Conservation (phyloP, 2,113 vertebrate species). For the Triplophysa dalaica region DNA sequence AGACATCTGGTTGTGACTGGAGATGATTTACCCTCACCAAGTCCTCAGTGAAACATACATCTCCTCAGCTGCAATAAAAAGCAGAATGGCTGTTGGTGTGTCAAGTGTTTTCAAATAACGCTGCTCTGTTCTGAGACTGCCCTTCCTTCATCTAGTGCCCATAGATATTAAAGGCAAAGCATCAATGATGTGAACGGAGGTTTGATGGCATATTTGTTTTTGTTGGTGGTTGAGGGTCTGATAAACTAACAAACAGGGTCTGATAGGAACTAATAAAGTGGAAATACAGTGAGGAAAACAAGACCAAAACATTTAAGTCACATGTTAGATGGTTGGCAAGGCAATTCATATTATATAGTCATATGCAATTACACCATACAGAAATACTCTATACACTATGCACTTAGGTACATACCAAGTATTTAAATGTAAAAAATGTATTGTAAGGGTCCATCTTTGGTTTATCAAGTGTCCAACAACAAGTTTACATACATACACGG, state of each 20-base stretch:
- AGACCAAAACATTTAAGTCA: not conserved
- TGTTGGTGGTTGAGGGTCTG: constrained; percentile 82
- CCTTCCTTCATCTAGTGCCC: constrained; percentile 99
- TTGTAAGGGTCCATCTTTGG: too few relatives aligned
- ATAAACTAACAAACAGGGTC: too few relatives aligned
- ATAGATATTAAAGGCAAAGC: constrained; percentile 93
- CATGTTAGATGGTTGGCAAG: too few relatives aligned
- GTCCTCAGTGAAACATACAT: constrained; percentile 11
- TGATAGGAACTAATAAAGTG: too few relatives aligned
- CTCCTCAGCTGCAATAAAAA: constrained; percentile 70
- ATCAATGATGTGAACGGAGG: constrained; percentile 81
- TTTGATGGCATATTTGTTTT: too few relatives aligned
- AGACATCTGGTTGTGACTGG: not conserved
- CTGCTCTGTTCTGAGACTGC: constrained; percentile 91
- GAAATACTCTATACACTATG: too few relatives aligned
- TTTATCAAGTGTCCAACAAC: too few relatives aligned
- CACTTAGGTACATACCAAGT: constrained; percentile 77
- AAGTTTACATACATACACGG: too few relatives aligned
- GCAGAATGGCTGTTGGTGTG: constrained; percentile 87
- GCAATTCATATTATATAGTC: not conserved
- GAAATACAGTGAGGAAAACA: constrained; percentile 64
- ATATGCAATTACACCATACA: too few relatives aligned
- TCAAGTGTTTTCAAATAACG: constrained; percentile 87
- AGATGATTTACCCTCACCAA: constrained; percentile 2
- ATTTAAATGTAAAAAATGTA: constrained; percentile 72